These are phyloP conservation scores for Yoshiicerus persimilis DNA, from an alignment of 1,140 invertebrate species.

Conservation along the genomic window DNA sequence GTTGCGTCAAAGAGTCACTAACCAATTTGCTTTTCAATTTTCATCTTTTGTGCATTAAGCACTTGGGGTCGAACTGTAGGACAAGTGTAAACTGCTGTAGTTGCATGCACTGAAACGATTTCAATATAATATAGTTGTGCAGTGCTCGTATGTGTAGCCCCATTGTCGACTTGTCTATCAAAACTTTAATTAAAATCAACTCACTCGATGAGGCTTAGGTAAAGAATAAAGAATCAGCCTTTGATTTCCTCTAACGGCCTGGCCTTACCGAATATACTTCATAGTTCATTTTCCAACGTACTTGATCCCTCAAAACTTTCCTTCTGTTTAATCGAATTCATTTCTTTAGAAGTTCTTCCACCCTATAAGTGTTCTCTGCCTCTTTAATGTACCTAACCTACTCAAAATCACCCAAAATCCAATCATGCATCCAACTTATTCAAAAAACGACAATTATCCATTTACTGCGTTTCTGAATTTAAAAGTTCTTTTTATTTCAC, in stretches of 20 bases:
- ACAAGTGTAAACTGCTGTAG: background rate
- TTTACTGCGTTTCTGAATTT: too few species aligned
- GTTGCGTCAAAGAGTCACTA: background rate
- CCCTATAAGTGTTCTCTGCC: too few species aligned
- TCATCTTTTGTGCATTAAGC: background rate
- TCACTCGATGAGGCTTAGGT: background rate
- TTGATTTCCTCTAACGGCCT: background rate
- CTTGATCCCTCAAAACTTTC: background rate
- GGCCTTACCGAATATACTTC: background rate
- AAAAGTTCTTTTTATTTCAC: too few species aligned
- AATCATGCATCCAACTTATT: too few species aligned
- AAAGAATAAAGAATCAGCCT: background rate
- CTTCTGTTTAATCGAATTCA: too few species aligned
- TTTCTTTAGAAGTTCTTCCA: too few species aligned
- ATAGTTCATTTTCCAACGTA: background rate
- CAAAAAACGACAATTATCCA: too few species aligned
- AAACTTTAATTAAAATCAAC: background rate
- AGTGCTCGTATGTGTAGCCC: background rate
- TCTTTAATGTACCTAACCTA: too few species aligned
- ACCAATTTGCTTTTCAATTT: background rate
- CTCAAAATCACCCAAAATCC: too few species aligned
- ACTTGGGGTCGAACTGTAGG: background rate
- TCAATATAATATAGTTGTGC: background rate
- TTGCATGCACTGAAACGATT: background rate
- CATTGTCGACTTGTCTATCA: background rate